phyloP scores from a whole-genome alignment of 2,797 vertebrate species.

The Liasis olivaceus region DNA sequence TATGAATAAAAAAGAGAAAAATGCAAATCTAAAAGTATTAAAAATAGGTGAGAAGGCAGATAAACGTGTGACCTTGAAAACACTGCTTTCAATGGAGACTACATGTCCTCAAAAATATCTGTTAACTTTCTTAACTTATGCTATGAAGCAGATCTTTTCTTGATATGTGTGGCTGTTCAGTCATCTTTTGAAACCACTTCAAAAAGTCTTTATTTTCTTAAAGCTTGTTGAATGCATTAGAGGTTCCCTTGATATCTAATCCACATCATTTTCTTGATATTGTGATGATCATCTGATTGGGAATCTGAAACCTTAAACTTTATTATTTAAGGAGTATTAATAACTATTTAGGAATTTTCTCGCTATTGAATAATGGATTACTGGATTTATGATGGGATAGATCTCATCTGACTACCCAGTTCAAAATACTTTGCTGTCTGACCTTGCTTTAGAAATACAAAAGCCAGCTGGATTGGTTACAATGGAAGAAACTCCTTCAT shows the following conservation, averaged over 20 bases:
- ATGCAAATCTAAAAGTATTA: no score
- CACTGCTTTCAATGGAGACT: background rate
- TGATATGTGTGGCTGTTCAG: background rate
- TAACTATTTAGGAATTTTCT: background rate
- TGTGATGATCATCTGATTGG: background rate
- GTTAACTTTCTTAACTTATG: slow-evolving; percentile 12
- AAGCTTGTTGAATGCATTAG: background rate
- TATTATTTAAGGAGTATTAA: background rate
- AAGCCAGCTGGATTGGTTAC: background rate
- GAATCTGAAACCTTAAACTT: background rate
- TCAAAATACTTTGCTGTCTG: background rate
- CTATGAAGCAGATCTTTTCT: background rate
- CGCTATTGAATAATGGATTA: background rate
- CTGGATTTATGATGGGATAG: background rate
- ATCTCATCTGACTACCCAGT: background rate
- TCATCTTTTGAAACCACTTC: slow-evolving; percentile 1
- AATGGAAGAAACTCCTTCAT: background rate
- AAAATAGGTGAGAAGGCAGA: no score
- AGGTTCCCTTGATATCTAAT: background rate
- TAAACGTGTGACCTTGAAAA: no score
- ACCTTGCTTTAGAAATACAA: background rate
- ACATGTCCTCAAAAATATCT: background rate
- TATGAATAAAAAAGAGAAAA: no score
- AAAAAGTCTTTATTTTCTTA: background rate
- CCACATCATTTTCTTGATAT: background rate